phyloP scores from a whole-genome alignment of 1,140 invertebrate genomes.

The Drosophila sechellia region DNA sequence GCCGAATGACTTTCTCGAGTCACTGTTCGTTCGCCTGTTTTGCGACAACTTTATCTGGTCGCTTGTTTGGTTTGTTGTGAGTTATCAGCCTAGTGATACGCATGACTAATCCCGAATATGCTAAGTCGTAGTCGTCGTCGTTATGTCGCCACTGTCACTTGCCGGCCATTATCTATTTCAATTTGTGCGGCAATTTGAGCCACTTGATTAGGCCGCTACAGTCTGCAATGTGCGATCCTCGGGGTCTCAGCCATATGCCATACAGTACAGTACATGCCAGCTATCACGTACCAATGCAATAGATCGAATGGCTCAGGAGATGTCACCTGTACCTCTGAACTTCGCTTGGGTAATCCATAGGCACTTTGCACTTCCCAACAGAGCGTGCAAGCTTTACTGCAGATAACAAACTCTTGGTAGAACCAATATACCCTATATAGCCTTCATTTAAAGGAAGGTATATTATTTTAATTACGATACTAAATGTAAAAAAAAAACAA shows the following conservation, averaged over 20 bases:
- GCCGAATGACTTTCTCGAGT: conserved; percentile 41
- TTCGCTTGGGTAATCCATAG: conserved; percentile 22
- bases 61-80: conserved; percentile 8
- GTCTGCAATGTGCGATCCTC: conserved; percentile 14
- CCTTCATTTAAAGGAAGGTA: no score
- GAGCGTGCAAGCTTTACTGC: neutral
- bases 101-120: conserved; percentile 67
- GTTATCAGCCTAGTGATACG: conserved; percentile 41
- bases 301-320: conserved; percentile 23
- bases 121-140: conserved; percentile 47
- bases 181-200: conserved; percentile 59
- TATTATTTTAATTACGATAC: no score
- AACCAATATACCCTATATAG: no score
- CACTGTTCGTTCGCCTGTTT: conserved; percentile 16
- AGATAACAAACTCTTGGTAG: no score
- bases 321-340: conserved; percentile 14
- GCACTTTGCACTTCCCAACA: conserved; percentile 5
- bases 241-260: neutral
- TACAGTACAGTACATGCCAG: conserved; percentile 2
- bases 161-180: conserved; percentile 52
- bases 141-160: conserved; percentile 39
- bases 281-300: conserved; percentile 26
- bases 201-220: conserved; percentile 38
- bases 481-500: neutral
- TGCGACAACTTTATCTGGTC: conserved; percentile 13